Conservation (phyloP, 2,797 vertebrate species). For the Silurus lanzhouensis region DNA sequence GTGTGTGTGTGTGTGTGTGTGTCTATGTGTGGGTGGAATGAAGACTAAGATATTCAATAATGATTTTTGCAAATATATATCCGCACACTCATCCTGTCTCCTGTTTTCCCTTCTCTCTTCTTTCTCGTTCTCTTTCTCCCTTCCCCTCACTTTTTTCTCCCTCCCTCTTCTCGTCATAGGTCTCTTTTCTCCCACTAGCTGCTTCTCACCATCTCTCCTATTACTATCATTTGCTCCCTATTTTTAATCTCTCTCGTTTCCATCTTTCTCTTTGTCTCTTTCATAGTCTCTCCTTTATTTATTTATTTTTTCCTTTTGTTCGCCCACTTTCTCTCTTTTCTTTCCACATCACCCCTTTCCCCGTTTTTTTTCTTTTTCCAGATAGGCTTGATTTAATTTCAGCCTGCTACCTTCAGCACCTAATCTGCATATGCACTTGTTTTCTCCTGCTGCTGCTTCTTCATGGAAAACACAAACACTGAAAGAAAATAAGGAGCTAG, state of each 20-base stretch:
- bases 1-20: neutral
- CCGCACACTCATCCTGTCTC: conserved; percentile 5
- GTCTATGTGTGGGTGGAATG: neutral
- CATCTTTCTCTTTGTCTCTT: neutral
- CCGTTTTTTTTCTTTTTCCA: conserved; percentile 4
- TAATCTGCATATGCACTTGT: conserved; percentile 47
- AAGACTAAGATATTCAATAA: neutral
- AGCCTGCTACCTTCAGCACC: conserved; percentile 38
- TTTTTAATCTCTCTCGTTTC: conserved; percentile 27
- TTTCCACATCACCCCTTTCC: conserved; percentile 10
- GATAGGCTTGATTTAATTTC: conserved; percentile 47
- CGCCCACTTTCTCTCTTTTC: neutral
- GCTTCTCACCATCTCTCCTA: neutral
- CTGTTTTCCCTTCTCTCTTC: neutral
- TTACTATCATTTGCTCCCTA: conserved; percentile 26
- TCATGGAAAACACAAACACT: conserved; percentile 18
- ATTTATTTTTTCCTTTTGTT: neutral
- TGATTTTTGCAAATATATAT: conserved; percentile 11
- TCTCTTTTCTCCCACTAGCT: neutral
- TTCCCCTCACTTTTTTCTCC: neutral
- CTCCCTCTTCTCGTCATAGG: neutral
- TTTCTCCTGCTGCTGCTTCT: conserved; percentile 8
- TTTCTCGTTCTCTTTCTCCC: neutral
- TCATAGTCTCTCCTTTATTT: neutral
- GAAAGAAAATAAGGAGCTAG: too few species aligned